Base-by-base conservation (phyloP, 2,797 vertebrate species). In the Pangasius larnaudii region DNA sequence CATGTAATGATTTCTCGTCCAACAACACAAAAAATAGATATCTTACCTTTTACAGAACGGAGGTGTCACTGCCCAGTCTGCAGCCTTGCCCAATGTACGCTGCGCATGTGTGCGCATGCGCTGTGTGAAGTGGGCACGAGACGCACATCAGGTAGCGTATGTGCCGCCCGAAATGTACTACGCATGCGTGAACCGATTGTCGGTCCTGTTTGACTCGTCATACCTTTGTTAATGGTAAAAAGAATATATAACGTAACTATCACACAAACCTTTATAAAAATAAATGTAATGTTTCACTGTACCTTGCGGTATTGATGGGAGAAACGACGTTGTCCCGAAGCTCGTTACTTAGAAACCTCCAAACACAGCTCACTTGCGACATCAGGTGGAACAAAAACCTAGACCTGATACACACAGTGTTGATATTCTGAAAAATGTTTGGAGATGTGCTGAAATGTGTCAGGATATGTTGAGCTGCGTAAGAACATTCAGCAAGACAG, bases 41-140 rank as follows among this genome's bases (percentile, higher is more conserved):
- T 11, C 11, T 58, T 80, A 80, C 78, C 78, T 80, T 59, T 14
- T 11, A 65, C 80, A 46, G 24, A 65, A 18, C 0, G 36, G 80
- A 82, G 58, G 39, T 46, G 80, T 46, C 80, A 46, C 59, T 58
- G 53, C 27, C 27, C 22, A 3, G 19, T 24, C 33, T 80, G 33
- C 33, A 59, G 56, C 22, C 75, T 18, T 79, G 77, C 30, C 18
- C 53, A 22, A 58, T 33, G 56, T 13, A 39, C 53, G 78, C 79
- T 63, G 79, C 79, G 79, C 79, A 63, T 82, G 79, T 82, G 79
- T 82, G 79, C 79, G 79, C 79, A 82, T 63, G 79, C 79, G 79
- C 79, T 18, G 1, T 82, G 24, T 0, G 6, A 63, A 42, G 5
- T 16, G 13, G 58, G 19, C 56, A 39, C 13, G 19, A 59, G 78